Evolutionary conservation across 2,888 invertebrate species (phyloP).

Genomic region (Agriopis aurantiaria): DNA sequence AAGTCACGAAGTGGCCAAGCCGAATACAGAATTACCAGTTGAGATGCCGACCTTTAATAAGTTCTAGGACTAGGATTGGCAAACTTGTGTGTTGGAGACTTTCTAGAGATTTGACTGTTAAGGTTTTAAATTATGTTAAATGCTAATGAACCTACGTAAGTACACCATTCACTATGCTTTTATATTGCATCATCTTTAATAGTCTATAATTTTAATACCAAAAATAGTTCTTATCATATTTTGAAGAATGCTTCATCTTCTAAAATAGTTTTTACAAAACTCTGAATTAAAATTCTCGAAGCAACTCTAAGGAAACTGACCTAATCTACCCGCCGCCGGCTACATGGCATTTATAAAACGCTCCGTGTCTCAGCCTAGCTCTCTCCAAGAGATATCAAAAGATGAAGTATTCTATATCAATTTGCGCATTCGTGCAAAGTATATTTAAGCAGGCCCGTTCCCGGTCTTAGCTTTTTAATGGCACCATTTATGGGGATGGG

Average conservation of each 20-base stretch:
- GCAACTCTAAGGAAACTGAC: slow-evolving; percentile 23
- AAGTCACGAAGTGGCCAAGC: slow-evolving; percentile 44
- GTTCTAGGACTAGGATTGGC: background rate
- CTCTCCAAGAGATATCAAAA: slow-evolving; percentile 66
- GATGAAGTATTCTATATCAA: slow-evolving; percentile 82
- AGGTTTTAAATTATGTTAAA: background rate
- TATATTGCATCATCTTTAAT: background rate
- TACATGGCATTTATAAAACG: slow-evolving; percentile 43
- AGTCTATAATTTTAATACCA: background rate
- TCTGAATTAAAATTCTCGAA: slow-evolving; percentile 9
- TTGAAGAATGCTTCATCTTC: too few relatives aligned
- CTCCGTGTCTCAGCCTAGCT: slow-evolving; percentile 50
- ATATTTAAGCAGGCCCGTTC: slow-evolving; percentile 76
- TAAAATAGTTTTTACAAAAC: background rate
- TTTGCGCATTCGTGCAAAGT: slow-evolving; percentile 81
- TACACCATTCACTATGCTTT: too few relatives aligned
- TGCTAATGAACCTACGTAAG: background rate
- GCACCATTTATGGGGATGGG: slow-evolving; percentile 73
- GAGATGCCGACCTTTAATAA: slow-evolving; percentile 32
- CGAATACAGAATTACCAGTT: slow-evolving; percentile 37
- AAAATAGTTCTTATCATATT: too few relatives aligned
- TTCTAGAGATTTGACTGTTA: background rate
- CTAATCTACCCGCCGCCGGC: slow-evolving; percentile 19
- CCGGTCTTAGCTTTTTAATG: slow-evolving; percentile 79
- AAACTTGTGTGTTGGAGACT: slow-evolving; percentile 11